A percentile compares a stretch with the other conserved stretches of the same genome.
phyloP scores from a whole-genome alignment of 1,140 invertebrate genomes.

The Zaprionus davidi region DNA sequence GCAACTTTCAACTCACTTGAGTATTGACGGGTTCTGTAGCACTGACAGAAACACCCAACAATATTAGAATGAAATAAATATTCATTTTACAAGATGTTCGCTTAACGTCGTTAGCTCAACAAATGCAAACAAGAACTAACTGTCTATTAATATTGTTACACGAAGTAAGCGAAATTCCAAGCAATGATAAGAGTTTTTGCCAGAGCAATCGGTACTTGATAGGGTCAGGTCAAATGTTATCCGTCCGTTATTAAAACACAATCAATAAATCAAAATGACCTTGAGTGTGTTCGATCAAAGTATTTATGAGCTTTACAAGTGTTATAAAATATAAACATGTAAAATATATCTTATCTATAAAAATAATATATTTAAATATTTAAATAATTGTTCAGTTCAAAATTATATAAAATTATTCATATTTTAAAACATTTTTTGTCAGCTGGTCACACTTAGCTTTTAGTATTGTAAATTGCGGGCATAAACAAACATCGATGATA shows the following conservation, averaged over 20 bases:
- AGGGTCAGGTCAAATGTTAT: slow-evolving; percentile 35
- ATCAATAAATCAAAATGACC: slow-evolving; percentile 10
- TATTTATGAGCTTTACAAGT: neutral
- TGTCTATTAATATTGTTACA: neutral
- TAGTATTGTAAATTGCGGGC: neutral
- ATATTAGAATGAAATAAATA: neutral
- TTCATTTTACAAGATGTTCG: neutral
- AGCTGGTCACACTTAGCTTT: neutral
- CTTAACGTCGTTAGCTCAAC: neutral
- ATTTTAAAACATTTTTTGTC: neutral
- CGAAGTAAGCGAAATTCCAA: slow-evolving; percentile 18
- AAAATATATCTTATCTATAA: no score
- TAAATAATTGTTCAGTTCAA: neutral
- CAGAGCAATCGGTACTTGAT: neutral
- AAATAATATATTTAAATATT: neutral
- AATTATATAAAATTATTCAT: neutral
- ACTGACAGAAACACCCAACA: neutral
- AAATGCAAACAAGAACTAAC: slow-evolving; percentile 12
- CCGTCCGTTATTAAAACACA: neutral
- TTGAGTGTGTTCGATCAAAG: neutral
- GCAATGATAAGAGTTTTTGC: slow-evolving; percentile 23
- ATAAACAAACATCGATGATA: slow-evolving; percentile 27
- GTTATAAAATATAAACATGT: neutral
- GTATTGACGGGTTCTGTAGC: neutral
- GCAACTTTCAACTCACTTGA: slow-evolving; percentile 1